Evolutionary conservation across 2,888 invertebrate genomes (phyloP).

Genomic region (Ommatoiulus sabulosus): DNA sequence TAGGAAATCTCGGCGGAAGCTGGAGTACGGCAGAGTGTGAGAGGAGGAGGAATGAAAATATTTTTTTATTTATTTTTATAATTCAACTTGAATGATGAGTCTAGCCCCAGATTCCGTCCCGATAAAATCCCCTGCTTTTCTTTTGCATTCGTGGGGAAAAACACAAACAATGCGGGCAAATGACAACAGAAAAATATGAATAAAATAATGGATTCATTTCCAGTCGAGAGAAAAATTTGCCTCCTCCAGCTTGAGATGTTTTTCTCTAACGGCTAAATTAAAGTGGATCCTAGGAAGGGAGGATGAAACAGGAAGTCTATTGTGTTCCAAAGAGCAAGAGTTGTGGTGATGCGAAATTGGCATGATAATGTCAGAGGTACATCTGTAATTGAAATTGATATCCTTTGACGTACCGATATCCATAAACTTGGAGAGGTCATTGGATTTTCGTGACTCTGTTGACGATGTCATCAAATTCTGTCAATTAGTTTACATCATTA

Average conservation of each 20-base stretch:
- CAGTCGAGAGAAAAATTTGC: not conserved
- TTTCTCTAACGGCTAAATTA: not conserved
- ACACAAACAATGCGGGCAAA: slow-evolving; percentile 28
- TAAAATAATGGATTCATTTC: slow-evolving; percentile 4
- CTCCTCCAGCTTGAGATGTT: not conserved
- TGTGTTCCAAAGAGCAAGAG: no score
- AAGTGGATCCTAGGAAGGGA: not conserved
- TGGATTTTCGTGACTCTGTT: no score
- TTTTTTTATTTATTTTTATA: not conserved
- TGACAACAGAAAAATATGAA: slow-evolving; percentile 26
- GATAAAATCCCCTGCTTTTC: not conserved
- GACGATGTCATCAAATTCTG: no score
- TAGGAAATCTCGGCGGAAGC: not conserved
- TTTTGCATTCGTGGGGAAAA: not conserved
- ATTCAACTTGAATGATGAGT: slow-evolving; percentile 36
- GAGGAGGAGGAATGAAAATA: slow-evolving; percentile 26
- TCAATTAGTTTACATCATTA: no score
- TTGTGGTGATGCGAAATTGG: no score
- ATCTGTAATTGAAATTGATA: no score
- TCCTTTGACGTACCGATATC: no score
- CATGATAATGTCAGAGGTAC: no score
- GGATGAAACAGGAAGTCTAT: not conserved
- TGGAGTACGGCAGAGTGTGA: not conserved
- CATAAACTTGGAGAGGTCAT: no score
- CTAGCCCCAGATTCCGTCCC: not conserved